Evolutionary conservation across 2,113 vertebrate genomes (phyloP), one percentile per base, ranked within the genome.

Genomic region (Hydropotes inermis): DNA sequence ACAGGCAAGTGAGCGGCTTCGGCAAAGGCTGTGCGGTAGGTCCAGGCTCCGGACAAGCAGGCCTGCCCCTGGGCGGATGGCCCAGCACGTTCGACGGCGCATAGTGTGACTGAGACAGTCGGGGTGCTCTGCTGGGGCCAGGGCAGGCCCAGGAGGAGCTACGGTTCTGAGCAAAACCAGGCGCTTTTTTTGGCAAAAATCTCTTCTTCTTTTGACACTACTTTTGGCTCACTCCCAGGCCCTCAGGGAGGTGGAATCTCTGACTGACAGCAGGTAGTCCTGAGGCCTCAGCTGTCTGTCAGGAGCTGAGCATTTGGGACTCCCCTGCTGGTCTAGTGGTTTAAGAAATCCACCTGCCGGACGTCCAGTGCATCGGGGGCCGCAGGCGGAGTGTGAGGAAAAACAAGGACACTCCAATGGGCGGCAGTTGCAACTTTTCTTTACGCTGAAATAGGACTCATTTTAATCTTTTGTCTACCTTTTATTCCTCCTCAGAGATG

Each of bases 1-100:
- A 9, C 10, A 0, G 17, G 1, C 1, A 8, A 16, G 25, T 0
- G 0, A 0, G 33, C 10, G 0, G 27, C 67, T 78, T 45, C 1
- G 36, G 25, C 28, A 12, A 25, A 52, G 58, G 14, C 64, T 21
- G 27, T 0, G 15, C 2, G 0, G 21, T 14, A 36, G 27, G n/a
- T 3, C 30, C 30, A n/a, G 54, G 55, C 57, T 11, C 11, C 7
- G 11, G 4, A 28, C 52, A 4, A 19, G 57, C 36, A 21, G 61
- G 17, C 19, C 54, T 78, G 27, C 9, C 55, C 55, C 33, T n/a
- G 16, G 33, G 27, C 19, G 79, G 25, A 6, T 7, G 64, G 87
- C 19, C 54, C 17, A 4, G 39, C 13, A 19, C 30, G 27, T 13
- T 50, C 58, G 19, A 2, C 0, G 50, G 39, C 39, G 3, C 2